phyloP scores from a whole-genome alignment of 2,888 invertebrate genomes.

The Platycheirus albimanus region DNA sequence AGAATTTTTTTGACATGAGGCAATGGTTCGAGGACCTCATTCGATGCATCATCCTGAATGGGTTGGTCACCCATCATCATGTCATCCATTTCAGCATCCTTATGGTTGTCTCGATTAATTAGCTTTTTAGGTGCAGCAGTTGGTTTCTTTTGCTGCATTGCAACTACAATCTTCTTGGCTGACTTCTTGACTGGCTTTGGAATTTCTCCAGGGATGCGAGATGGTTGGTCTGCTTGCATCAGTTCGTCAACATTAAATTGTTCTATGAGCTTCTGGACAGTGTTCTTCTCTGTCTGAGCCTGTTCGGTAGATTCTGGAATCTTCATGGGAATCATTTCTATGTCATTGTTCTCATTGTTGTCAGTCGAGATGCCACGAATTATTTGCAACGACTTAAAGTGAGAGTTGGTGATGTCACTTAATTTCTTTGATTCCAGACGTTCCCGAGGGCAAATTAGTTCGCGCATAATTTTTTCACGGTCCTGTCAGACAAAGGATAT shows the following conservation, averaged over 20 bases:
- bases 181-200: conserved; percentile 80
- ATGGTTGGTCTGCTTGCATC: conserved; percentile 81
- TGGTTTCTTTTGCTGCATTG: conserved; percentile 68
- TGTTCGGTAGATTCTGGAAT: conserved; percentile 75
- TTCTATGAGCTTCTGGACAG: conserved; percentile 78
- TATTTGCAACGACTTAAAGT: conserved; percentile 81
- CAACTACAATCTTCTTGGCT: conserved; percentile 78
- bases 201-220: conserved; percentile 78
- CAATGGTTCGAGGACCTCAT: conserved; percentile 80
- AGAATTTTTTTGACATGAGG: conserved; percentile 81
- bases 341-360: conserved; percentile 82
- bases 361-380: conserved; percentile 81
- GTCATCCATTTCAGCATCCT: conserved; percentile 76
- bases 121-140: conserved; percentile 45
- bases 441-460: conserved; percentile 80
- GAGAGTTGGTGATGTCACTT: conserved; percentile 80
- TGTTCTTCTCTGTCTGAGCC: conserved; percentile 77
- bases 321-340: conserved; percentile 78
- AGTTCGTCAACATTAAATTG: conserved; percentile 81
- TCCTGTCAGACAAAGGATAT: conserved; percentile 76
- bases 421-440: conserved; percentile 80
- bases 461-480: conserved; percentile 78
- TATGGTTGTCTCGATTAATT: conserved; percentile 51
- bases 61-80: conserved; percentile 83
- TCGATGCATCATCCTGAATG: conserved; percentile 77